Evolutionary conservation across 2,113 vertebrate species (phyloP), one percentile per base, ranked within the genome.

Genomic region (Dicaeum eximium): DNA sequence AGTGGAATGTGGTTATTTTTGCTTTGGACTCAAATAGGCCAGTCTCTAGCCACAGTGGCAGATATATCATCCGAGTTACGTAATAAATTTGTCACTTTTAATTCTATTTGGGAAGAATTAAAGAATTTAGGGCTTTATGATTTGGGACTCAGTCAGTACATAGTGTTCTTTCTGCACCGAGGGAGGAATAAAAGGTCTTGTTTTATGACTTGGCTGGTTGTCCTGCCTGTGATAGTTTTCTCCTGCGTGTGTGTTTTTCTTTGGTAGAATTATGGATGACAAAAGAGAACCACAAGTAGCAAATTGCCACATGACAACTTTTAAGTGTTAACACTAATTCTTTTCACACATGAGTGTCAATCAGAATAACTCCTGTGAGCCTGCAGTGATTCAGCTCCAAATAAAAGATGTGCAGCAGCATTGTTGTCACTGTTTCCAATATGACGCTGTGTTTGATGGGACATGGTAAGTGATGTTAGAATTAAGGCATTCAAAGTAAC

Each of bases 91-190:
- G 87, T 88, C 90, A 67, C 81, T 95, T 95, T 66, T 83, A 77
- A 94, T 95, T 96, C 89, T 82, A 9, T 71, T 94, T 90, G 92
- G 47, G 74, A 88, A 72, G 81, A 90, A 79, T 86, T 90, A 78
- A 83, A 92, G 94, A 95, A 93, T 83, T 93, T 70, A 66, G 89
- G 64, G 44, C 53, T 90, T 96, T 91, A 73, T 60, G 81, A 91
- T 81, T 82, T 90, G 93, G 44, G 81, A 64, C 60, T 92, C 57
- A 25, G n/a, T 91, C 51, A 2, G 24, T 86, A 95, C 94, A 79
- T 30, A 80, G 85, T 48, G 90, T 94, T 95, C 82, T 81, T 82
- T 92, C 75, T 79, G 74, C 75, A 72, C 48, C 22, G 9, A 95
- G 77, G 77, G 90, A 96, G 72, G 80, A 90, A 88, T 87, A 95